These are phyloP conservation scores for Lamellibrachia luymesi DNA, from an alignment of 1,140 invertebrate genomes.

Conservation along the genomic window DNA sequence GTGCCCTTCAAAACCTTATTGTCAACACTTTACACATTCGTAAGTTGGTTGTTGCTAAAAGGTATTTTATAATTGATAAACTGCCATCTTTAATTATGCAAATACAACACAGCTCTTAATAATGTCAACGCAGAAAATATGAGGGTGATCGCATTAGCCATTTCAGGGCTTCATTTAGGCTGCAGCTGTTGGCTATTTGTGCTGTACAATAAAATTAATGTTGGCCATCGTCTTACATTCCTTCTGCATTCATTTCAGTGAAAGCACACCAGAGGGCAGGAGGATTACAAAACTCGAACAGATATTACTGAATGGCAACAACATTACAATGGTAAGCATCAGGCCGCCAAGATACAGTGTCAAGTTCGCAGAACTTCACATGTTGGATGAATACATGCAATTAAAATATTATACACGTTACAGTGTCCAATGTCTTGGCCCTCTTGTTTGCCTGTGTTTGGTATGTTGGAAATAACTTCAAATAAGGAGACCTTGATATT, in stretches of 20 bases:
- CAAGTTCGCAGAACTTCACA: neutral
- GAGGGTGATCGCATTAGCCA: neutral
- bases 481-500: neutral
- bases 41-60: no score
- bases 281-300: conserved; percentile 96
- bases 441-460: neutral
- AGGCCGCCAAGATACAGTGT: neutral
- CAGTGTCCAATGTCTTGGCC: conserved; percentile 12
- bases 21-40: no score
- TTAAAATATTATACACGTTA: conserved; percentile 9
- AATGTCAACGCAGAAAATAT: neutral
- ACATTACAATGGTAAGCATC: conserved; percentile 89
- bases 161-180: neutral
- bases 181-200: neutral
- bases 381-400: neutral
- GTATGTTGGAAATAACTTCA: neutral
- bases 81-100: no score
- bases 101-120: no score
- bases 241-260: conserved; percentile 54
- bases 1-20: no score
- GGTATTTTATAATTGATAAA: no score
- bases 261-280: conserved; percentile 93
- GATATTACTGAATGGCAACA: conserved; percentile 98
- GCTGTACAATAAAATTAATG: neutral
- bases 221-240: neutral